Evolutionary conservation across 2,797 vertebrate species (phyloP), one percentile per base, ranked within the genome.

Genomic region (Molothrus aeneus): DNA sequence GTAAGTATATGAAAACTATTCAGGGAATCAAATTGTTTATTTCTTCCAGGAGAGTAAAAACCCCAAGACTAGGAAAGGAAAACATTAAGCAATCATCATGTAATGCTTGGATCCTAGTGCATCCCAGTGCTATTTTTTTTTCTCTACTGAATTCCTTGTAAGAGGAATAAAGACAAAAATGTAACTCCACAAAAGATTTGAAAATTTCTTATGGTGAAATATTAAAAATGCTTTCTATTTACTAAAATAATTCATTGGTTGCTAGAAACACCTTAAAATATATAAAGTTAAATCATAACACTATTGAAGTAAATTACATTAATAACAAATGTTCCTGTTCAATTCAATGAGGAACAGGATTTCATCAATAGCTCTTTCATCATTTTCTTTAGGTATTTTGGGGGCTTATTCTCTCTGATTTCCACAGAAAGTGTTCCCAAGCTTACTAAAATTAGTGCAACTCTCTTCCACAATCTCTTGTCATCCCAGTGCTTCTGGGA

Each of bases 391-490:
- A 65, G 17, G 31, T 89, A 29, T 70, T 73, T 34, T 34, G 1
- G 7, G 16, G n/a, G 2, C 1, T 68, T 65, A 3, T 59, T 91
- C 32, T 70, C 34, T 84, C 51, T 66, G 48, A 51, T 90, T 87
- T 90, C 53, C 63, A 79, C 26, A 59, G 47, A 54, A 83, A 51
- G 17, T 34, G 14, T 92, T 95, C 75, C 77, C 72, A 95, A 75
- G 47, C 59, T 72, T 66, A 60, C 75, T 96, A 93, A 93, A 94
- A 91, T 93, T 93, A 92, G 73, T n/a, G 26, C 11, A 80, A 47
- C 11, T 80, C 31, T 80, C 43, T 69, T 91, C 69, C 0, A 0
- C 1, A 4, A 60, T 86, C 87, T 96, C 88, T 81, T 84, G 54
- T 73, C 73, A 63, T 69, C 47, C 24, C 21, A 72, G 54, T 18